Base-by-base conservation (phyloP, 2,888 invertebrate genomes). In the Chloromyia formosa region DNA sequence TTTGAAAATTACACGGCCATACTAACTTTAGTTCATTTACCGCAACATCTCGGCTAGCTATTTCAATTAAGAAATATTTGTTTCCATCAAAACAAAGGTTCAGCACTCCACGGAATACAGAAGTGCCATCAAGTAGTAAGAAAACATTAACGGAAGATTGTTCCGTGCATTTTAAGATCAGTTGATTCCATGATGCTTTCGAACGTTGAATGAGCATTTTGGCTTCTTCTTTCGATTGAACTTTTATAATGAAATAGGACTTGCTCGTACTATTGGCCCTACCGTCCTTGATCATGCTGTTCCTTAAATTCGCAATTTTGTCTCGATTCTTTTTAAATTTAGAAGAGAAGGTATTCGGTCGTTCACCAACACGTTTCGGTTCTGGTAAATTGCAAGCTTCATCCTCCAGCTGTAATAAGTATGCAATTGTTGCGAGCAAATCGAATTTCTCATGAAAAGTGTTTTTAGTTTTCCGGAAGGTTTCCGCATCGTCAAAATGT, bases 341-440 rank as follows among this genome's bases (percentile, higher is more conserved):
- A 1, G 58, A 20, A 9, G 61, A 40, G 20, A 80, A 73, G n/a
- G 82, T 81, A 74, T 81, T 81, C 1, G 82, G 82, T 4, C 82
- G 78, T 53, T 80, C 77, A 1, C 82, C 82, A 58, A 82, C 78
- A 71, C 78, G 78, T 4, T 77, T 74, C 5, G 81, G 81, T 14
- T 80, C 79, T 9, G 23, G 27, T 54, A 82, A 81, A 4, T 80
- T 79, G 53, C 74, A 75, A 1, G 66, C 74, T 4, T 75, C 68
- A 71, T 82, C 82, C 69, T 82, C 82, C 0, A 78, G 74, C 1
- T 75, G 40, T 35, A 82, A 74, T 14, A 82, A 74, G 74, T 79
- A 78, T 56, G 79, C 79, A 9, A 82, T 74, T 1, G 77, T 74
- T 71, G 80, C 79, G 9, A 81, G 76, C 53, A 82, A 40, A 60